Conservation (phyloP, 1,140 invertebrate genomes). For the Holotrichia oblita region DNA sequence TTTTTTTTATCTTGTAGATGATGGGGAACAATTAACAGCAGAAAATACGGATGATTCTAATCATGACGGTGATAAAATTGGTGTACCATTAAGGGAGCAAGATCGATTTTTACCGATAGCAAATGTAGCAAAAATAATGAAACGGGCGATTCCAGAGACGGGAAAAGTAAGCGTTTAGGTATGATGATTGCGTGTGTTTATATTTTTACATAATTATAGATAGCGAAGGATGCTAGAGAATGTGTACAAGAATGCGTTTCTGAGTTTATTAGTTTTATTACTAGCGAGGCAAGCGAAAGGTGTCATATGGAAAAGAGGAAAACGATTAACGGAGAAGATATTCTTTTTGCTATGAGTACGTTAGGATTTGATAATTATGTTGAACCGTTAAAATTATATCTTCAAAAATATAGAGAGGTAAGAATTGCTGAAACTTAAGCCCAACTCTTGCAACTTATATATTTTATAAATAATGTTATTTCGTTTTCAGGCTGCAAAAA, state of each 20-base stretch:
- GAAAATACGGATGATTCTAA: slow-evolving; percentile 81
- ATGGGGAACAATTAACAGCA: slow-evolving; percentile 59
- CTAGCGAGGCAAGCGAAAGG: slow-evolving; percentile 96
- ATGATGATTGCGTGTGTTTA: neutral
- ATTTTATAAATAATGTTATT: slow-evolving; percentile 5
- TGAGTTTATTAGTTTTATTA: slow-evolving; percentile 99
- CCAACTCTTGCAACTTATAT: too few species aligned
- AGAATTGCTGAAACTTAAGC: too few species aligned
- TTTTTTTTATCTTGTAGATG: slow-evolving; percentile 39
- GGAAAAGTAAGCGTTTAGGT: slow-evolving; percentile 79
- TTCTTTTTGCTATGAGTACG: slow-evolving; percentile 95
- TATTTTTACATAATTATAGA: slow-evolving; percentile 69
- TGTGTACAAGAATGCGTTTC: slow-evolving; percentile 99
- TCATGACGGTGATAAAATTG: slow-evolving; percentile 64
- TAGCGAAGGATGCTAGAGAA: slow-evolving; percentile 99
- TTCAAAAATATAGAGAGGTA: slow-evolving; percentile 96
- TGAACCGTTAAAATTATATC: slow-evolving; percentile 94
- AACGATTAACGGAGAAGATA: slow-evolving; percentile 99
- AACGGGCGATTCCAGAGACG: slow-evolving; percentile 93
- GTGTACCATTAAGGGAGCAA: slow-evolving; percentile 80
- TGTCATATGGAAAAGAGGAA: slow-evolving; percentile 98
- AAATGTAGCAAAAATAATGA: slow-evolving; percentile 99
- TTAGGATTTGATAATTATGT: slow-evolving; percentile 99
- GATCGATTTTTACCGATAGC: slow-evolving; percentile 97
- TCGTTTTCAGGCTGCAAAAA: slow-evolving; percentile 58